These are phyloP conservation scores for Clarias magur DNA, from an alignment of 2,113 vertebrate genomes.

Conservation along the genomic window DNA sequence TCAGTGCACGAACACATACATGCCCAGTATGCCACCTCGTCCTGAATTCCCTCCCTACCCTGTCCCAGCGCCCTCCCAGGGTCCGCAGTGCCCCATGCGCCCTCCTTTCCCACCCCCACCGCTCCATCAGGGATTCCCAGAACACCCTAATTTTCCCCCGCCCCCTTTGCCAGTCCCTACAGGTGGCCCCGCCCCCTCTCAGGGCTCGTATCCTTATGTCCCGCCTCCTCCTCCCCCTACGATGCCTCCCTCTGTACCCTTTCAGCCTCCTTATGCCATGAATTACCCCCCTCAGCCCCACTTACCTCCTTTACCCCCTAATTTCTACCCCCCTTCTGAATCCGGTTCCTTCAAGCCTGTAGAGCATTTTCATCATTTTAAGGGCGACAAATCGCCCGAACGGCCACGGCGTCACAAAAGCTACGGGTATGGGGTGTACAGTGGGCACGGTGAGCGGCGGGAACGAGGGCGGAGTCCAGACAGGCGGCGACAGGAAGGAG, in stretches of 20 bases:
- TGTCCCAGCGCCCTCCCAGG: conserved; percentile 77
- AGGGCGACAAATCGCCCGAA: conserved; percentile 82
- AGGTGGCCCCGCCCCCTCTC: conserved; percentile 68
- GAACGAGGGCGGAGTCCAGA: conserved; percentile 87
- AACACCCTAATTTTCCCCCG: conserved; percentile 87
- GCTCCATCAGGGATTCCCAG: conserved; percentile 81
- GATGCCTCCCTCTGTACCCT: conserved; percentile 79
- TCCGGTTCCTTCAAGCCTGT: conserved; percentile 69
- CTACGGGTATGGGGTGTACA: conserved; percentile 72
- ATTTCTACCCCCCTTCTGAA: conserved; percentile 72
- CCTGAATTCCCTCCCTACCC: conserved; percentile 88
- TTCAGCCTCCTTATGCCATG: conserved; percentile 82
- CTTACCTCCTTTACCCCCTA: conserved; percentile 76
- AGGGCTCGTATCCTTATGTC: conserved; percentile 84
- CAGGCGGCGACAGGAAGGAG: conserved; percentile 74
- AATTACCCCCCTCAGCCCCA: conserved; percentile 81
- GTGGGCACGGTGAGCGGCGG: conserved; percentile 81
- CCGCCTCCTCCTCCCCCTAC: conserved; percentile 71
- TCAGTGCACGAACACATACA: conserved; percentile 75
- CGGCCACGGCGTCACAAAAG: conserved; percentile 82
- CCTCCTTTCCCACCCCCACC: conserved; percentile 82
- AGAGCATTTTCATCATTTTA: conserved; percentile 82
- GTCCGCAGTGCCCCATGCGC: conserved; percentile 78
- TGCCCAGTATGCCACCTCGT: conserved; percentile 83
- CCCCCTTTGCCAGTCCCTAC: conserved; percentile 78